A percentile compares a stretch with the other conserved stretches of the same genome.
Evolutionary conservation across 1,140 invertebrate species (phyloP).

Genomic region (Diachasma alloeum): DNA sequence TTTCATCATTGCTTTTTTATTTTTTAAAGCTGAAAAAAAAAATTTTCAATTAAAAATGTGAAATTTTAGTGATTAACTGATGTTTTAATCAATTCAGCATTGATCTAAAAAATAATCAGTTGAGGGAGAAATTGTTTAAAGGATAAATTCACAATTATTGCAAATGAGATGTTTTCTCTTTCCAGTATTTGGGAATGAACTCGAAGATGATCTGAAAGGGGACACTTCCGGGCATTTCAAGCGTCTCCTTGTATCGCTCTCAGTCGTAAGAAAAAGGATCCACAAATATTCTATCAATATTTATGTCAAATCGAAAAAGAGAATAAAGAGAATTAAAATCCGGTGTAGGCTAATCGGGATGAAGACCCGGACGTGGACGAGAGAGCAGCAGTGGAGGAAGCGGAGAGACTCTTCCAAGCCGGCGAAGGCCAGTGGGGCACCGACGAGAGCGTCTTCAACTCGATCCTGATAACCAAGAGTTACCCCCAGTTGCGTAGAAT

Average conservation of each 20-base stretch:
- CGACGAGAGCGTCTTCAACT: constrained; percentile 86
- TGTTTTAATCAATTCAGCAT: too few relatives aligned
- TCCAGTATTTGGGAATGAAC: constrained; percentile 77
- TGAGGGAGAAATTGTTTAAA: too few relatives aligned
- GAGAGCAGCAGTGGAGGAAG: constrained; percentile 73
- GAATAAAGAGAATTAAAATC: not conserved
- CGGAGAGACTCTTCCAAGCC: constrained; percentile 74
- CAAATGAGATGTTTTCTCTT: constrained; percentile 19
- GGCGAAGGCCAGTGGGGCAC: constrained; percentile 87
- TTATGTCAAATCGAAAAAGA: not conserved
- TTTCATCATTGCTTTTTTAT: too few relatives aligned
- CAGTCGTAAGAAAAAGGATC: constrained; percentile 64
- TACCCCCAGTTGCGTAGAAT: constrained; percentile 83
- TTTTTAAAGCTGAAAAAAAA: too few relatives aligned
- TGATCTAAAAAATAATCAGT: too few relatives aligned
- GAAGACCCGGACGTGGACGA: constrained; percentile 71
- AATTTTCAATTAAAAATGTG: too few relatives aligned
- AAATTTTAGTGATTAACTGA: too few relatives aligned
- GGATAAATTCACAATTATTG: too few relatives aligned
- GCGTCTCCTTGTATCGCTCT: constrained; percentile 79
- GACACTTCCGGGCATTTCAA: constrained; percentile 91
- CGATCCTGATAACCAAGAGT: constrained; percentile 80
- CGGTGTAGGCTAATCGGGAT: constrained; percentile 59
- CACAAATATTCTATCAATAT: not conserved
- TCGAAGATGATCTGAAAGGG: constrained; percentile 83